Evolutionary conservation across 2,888 invertebrate genomes (phyloP).

Genomic region (Sturmia bella): DNA sequence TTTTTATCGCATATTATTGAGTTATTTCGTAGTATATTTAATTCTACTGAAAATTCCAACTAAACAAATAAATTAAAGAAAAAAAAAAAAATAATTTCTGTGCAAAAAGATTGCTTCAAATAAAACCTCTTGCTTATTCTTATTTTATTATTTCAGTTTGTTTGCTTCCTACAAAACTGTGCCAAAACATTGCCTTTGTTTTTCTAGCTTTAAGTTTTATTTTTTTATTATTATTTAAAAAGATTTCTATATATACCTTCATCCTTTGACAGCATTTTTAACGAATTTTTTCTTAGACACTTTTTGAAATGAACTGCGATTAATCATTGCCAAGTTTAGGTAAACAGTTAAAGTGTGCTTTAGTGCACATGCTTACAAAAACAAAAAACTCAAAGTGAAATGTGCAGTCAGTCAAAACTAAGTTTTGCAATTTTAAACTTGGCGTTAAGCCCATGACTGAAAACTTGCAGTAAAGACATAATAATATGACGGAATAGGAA

Average conservation of each 20-base stretch:
- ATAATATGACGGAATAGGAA: neutral
- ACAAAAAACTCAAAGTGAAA: conserved; percentile 37
- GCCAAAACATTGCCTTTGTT: no score
- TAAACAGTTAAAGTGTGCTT: conserved; percentile 7
- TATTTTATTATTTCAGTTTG: no score
- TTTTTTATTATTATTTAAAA: neutral
- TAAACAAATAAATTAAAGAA: no score
- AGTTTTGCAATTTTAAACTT: conserved; percentile 57
- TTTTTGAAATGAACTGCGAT: conserved; percentile 2
- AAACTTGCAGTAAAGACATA: neutral
- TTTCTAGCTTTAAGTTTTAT: no score
- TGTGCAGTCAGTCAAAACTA: conserved; percentile 33
- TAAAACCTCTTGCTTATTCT: no score
- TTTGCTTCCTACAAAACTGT: no score
- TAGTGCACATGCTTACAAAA: conserved; percentile 9
- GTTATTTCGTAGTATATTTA: no score
- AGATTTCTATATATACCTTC: conserved; percentile 13
- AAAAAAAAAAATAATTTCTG: no score
- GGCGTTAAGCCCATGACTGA: conserved; percentile 47
- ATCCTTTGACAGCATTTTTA: neutral
- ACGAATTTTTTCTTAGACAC: neutral
- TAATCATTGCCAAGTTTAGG: conserved; percentile 48
- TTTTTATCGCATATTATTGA: no score
- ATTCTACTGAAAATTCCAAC: no score
- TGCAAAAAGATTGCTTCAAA: no score